Evolutionary conservation across 2,888 invertebrate genomes (phyloP).

Genomic region (Machimus rusticus): DNA sequence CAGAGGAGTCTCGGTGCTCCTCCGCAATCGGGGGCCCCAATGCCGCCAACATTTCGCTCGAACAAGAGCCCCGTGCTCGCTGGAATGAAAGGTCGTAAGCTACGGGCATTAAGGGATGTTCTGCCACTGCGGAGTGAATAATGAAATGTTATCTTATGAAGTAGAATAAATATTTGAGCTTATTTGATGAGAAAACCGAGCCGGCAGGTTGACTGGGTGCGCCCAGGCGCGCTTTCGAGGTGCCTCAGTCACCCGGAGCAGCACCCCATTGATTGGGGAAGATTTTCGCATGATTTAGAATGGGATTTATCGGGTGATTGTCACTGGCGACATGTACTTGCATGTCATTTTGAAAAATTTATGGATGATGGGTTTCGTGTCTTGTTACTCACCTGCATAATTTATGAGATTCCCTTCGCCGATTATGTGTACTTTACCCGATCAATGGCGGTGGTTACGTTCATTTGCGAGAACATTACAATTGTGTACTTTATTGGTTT

Average conservation of each 20-base stretch:
- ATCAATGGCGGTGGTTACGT: not conserved
- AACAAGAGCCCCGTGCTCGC: not conserved
- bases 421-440: not conserved
- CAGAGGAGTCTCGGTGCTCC: not conserved
- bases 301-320: slow-evolving; percentile 19
- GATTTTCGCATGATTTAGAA: slow-evolving; percentile 31
- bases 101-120: slow-evolving; percentile 35
- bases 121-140: slow-evolving; percentile 37
- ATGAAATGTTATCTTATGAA: slow-evolving; percentile 45
- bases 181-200: slow-evolving; percentile 43
- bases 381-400: slow-evolving; percentile 5
- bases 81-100: slow-evolving; percentile 36
- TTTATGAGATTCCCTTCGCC: not conserved
- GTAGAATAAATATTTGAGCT: slow-evolving; percentile 45
- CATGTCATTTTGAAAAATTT: slow-evolving; percentile 26
- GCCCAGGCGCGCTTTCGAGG: not conserved
- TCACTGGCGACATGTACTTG: slow-evolving; percentile 12
- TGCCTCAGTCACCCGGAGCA: not conserved
- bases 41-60: not conserved
- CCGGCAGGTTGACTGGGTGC: not conserved
- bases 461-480: not conserved
- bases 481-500: not conserved
- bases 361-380: slow-evolving; percentile 17
- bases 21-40: not conserved
- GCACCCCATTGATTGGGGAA: slow-evolving; percentile 11